Evolutionary conservation across 1,140 invertebrate genomes (phyloP).

Genomic region (Matsumurasca onukii): DNA sequence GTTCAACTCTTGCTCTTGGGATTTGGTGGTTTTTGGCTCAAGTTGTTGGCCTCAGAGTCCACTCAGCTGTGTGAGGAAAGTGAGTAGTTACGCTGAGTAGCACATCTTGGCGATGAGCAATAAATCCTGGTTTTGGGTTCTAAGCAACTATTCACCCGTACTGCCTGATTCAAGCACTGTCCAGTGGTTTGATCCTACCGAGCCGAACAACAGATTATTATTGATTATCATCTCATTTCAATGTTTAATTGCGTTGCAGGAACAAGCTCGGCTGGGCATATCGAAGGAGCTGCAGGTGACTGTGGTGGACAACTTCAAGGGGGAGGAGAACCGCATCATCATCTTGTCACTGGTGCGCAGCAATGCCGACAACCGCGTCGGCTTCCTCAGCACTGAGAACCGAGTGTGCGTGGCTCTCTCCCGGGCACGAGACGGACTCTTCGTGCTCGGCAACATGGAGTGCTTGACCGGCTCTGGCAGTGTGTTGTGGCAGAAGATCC

Average conservation of each 20-base stretch:
- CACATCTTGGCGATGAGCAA: too few species aligned
- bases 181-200: too few species aligned
- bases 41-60: too few species aligned
- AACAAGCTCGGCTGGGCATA: slow-evolving; percentile 19
- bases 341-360: slow-evolving; percentile 80
- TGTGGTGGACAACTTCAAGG: slow-evolving; percentile 82
- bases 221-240: too few species aligned
- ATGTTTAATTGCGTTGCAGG: slow-evolving; percentile 10
- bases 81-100: too few species aligned
- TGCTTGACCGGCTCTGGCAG: slow-evolving; percentile 47
- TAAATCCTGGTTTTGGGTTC: too few species aligned
- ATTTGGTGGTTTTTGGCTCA: too few species aligned
- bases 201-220: too few species aligned
- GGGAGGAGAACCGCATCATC: slow-evolving; percentile 84
- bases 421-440: slow-evolving; percentile 69
- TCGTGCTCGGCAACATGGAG: slow-evolving; percentile 66
- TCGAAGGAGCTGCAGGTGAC: slow-evolving; percentile 57
- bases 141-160: too few species aligned
- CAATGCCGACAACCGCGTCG: slow-evolving; percentile 65
- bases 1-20: too few species aligned
- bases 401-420: slow-evolving; percentile 83
- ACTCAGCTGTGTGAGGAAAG: too few species aligned
- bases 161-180: too few species aligned
- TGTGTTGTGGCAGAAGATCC: slow-evolving; percentile 17
- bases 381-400: slow-evolving; percentile 75